Evolutionary conservation across 2,797 vertebrate genomes (phyloP), one percentile per base, ranked within the genome.

Genomic region (Acomys russatus): DNA sequence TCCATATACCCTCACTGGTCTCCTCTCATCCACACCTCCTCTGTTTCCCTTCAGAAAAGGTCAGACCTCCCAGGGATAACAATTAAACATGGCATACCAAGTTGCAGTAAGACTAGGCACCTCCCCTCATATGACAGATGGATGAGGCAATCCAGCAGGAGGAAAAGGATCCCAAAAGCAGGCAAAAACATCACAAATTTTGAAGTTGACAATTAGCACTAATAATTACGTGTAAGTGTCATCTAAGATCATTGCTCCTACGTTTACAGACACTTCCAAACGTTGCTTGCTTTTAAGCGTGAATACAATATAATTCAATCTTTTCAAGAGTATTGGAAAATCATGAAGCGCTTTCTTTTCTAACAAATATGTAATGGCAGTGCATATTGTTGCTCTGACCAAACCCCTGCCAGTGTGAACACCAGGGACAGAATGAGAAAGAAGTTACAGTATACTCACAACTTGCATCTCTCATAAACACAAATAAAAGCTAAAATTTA

Each of bases 401-500:
- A 64, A 22, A 63, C 35, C 93, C 54, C 11, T 78, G n/a, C 33
- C 35, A 59, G 59, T 44, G 12, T 20, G 33, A 0, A 6, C 94
- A 38, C n/a, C 86, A 83, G 66, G 4, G 63, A 54, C 87, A 38
- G 8, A 85, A 82, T 49, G 33, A 86, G 79, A 95, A 84, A 4
- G 56, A 96, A 92, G 20, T n/a, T 59, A 76, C 18, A 83, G 71
- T 89, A 33, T 44, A 92, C 79, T 90, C 25, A 64, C 59, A 86
- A 88, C 70, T n/a, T 15, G 44, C 44, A 3, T 59, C 56, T 88
- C 25, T 71, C 8, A 35, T 63, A 82, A 91, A 54, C 66, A 90
- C n/a, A 94, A 35, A 71, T 14, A 90, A 59, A 11, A 82, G 1
- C 44, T 94, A 35, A 74, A 64, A 17, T 88, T 93, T 87, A 92